phyloP scores from a whole-genome alignment of 2,888 invertebrate species.

The Alsophila aescularia region DNA sequence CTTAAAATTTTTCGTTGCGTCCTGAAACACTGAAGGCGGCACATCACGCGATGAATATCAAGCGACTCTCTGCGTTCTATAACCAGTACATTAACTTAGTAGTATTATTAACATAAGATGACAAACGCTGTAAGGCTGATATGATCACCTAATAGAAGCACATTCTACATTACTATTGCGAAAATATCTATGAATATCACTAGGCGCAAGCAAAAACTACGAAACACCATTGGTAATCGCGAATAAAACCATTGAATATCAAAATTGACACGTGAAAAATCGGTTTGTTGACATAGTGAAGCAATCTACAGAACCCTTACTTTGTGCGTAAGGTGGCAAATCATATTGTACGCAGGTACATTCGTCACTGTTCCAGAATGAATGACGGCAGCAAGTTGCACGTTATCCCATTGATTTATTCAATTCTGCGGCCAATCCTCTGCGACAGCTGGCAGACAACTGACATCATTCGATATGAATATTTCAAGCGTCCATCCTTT shows the following conservation, averaged over 20 bases:
- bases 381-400: neutral
- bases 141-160: no score
- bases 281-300: no score
- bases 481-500: neutral
- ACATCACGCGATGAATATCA: constrained; percentile 16
- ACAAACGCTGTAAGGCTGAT: no score
- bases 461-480: neutral
- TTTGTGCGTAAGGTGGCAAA: no score
- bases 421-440: constrained; percentile 1
- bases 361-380: neutral
- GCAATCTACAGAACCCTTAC: no score
- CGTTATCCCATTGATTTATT: constrained; percentile 13
- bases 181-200: no score
- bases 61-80: neutral
- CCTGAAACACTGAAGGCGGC: constrained; percentile 10
- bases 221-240: no score
- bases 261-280: no score
- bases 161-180: no score
- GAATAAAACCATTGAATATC: no score
- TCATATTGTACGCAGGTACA: neutral
- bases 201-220: no score
- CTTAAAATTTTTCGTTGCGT: neutral
- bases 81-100: neutral
- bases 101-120: no score
- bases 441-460: constrained; percentile 4